Conservation (phyloP, 2,113 vertebrate genomes). For the Eudyptes chrysolophus region DNA sequence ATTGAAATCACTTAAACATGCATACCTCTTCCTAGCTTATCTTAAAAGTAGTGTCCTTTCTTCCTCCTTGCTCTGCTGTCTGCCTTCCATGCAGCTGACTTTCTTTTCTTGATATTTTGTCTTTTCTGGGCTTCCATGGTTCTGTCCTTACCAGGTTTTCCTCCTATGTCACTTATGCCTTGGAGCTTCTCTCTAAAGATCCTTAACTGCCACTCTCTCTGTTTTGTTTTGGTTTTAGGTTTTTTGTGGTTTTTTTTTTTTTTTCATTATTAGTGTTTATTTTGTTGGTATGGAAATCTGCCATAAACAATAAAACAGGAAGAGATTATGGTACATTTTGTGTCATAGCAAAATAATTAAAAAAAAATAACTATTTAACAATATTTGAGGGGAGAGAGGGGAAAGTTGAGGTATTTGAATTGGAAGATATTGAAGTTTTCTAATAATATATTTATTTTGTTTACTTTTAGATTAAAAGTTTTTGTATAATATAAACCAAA, state of each 20-base stretch:
- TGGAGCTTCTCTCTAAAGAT: neutral
- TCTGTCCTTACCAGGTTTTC: neutral
- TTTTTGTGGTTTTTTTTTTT: no score
- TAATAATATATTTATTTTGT: neutral
- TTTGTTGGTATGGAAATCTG: neutral
- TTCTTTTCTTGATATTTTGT: neutral
- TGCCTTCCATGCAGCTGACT: neutral
- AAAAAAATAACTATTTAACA: neutral
- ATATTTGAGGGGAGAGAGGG: accelerated
- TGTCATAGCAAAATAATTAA: neutral
- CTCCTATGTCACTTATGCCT: neutral
- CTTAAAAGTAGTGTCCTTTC: neutral
- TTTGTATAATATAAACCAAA: neutral
- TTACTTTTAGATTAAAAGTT: neutral
- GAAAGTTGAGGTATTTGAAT: neutral
- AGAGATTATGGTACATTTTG: neutral
- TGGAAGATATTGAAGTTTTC: neutral
- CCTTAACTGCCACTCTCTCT: neutral
- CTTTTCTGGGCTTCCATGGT: neutral
- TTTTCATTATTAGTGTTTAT: neutral
- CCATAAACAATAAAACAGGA: neutral
- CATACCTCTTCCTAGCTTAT: neutral
- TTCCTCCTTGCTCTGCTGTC: neutral
- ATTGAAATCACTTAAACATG: neutral
- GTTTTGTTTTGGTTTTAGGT: neutral